phyloP scores from a whole-genome alignment of 1,140 invertebrate genomes.

The Lepidurus apus region DNA sequence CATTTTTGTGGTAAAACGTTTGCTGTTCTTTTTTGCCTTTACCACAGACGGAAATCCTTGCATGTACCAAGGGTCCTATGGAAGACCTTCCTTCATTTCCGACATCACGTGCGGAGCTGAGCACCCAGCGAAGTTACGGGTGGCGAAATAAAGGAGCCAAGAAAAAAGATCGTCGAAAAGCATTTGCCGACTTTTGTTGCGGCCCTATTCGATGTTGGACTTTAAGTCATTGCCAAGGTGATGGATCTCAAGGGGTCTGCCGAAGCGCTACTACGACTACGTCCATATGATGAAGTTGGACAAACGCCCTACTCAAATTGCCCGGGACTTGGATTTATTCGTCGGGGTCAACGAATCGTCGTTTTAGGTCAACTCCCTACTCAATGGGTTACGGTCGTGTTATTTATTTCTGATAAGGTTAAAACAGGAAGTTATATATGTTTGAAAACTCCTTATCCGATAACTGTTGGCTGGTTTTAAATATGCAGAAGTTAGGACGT shows the following conservation, averaged over 20 bases:
- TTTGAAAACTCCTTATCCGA: background rate
- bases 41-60: background rate
- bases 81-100: background rate
- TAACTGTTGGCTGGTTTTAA: background rate
- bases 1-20: background rate
- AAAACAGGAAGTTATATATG: too few relatives aligned
- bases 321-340: too few relatives aligned
- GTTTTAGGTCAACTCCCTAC: too few relatives aligned
- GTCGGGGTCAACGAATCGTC: too few relatives aligned
- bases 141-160: background rate
- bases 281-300: background rate
- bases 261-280: background rate
- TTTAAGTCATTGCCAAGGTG: conserved; percentile 17
- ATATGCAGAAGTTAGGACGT: background rate
- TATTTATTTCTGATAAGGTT: too few relatives aligned
- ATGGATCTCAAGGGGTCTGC: conserved; percentile 9
- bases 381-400: too few relatives aligned
- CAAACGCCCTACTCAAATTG: background rate
- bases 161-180: conserved; percentile 1
- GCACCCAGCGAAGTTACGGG: conserved; percentile 4
- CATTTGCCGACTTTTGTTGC: conserved; percentile 17
- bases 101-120: conserved; percentile 13
- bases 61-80: conserved; percentile 21
- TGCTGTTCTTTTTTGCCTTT: background rate
- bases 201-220: background rate